Conservation (phyloP, 2,888 invertebrate species). For the Erebia palarica region DNA sequence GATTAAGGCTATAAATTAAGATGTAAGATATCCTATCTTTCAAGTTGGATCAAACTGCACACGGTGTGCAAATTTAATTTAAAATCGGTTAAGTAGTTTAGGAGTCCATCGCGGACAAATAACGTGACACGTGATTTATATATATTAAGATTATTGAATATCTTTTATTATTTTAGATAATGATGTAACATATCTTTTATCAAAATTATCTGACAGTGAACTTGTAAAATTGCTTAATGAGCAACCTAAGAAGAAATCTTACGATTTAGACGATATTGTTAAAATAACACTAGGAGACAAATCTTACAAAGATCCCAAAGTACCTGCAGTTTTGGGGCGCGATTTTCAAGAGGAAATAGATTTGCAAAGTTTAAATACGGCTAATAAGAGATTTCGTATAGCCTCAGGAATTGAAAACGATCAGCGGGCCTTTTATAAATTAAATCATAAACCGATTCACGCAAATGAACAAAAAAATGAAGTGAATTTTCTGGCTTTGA, state of each 20-base stretch:
- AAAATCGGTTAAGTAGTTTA: no score
- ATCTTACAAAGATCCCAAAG: slow-evolving; percentile 14
- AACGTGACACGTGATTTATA: no score
- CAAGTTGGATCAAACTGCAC: no score
- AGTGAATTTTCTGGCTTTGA: slow-evolving; percentile 57
- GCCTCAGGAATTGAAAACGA: slow-evolving; percentile 43
- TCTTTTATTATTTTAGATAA: slow-evolving; percentile 51
- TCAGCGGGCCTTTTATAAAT: slow-evolving; percentile 55
- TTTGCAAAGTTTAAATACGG: slow-evolving; percentile 7
- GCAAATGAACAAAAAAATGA: slow-evolving; percentile 52
- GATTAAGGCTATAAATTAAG: no score
- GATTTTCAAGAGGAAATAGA: slow-evolving; percentile 23
- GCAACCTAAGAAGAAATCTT: slow-evolving; percentile 60
- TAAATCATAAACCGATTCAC: slow-evolving; percentile 63
- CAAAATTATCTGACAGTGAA: slow-evolving; percentile 68
- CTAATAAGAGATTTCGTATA: slow-evolving; percentile 42
- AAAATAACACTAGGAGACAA: slow-evolving; percentile 47
- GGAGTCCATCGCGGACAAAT: no score
- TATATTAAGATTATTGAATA: not conserved
- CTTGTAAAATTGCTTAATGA: slow-evolving; percentile 62
- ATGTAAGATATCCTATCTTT: no score
- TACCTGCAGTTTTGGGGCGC: slow-evolving; percentile 19
- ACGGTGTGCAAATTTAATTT: no score
- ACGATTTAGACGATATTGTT: slow-evolving; percentile 60
- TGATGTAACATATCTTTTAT: slow-evolving; percentile 64